A percentile compares a stretch with the other conserved stretches of the same genome.
Evolutionary conservation across 2,888 invertebrate species (phyloP).

Genomic region (Tipula lateralis): DNA sequence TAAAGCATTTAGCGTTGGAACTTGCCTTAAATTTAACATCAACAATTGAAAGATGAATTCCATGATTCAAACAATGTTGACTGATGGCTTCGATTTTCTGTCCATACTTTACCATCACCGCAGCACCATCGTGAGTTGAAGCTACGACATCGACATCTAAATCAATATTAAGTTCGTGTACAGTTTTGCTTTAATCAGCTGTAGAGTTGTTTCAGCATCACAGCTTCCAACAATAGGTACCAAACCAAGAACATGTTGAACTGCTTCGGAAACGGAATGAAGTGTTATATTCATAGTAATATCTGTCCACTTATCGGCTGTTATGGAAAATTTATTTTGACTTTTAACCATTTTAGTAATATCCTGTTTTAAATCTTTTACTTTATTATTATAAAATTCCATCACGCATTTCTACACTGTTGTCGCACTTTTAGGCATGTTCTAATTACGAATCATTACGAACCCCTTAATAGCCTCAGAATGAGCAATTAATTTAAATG

Average conservation of each 20-base stretch:
- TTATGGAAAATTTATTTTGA: too few relatives aligned
- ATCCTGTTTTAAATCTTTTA: not conserved
- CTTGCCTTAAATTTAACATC: constrained; percentile 28
- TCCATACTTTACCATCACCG: constrained; percentile 29
- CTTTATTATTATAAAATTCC: constrained; percentile 25
- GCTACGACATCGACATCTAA: constrained; percentile 11
- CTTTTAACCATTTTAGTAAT: constrained; percentile 19
- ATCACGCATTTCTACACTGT: constrained; percentile 27
- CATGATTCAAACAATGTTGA: constrained; percentile 29
- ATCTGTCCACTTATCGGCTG: constrained; percentile 29
- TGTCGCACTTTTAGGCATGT: constrained; percentile 30
- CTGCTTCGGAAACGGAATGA: not conserved
- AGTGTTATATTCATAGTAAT: constrained; percentile 29
- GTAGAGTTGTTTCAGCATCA: constrained; percentile 29
- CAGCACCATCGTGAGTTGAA: too few relatives aligned
- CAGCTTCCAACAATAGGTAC: constrained; percentile 27
- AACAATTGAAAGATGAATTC: constrained; percentile 13
- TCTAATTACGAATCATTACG: constrained; percentile 29
- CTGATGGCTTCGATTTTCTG: constrained; percentile 27
- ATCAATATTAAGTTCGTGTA: constrained; percentile 28
- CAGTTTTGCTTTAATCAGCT: constrained; percentile 27
- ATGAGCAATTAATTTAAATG: not conserved
- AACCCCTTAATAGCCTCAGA: constrained; percentile 27
- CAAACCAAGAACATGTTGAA: constrained; percentile 27
- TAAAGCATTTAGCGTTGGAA: not conserved